Percentiles rank a stretch among this genome's conserved stretches.
phyloP scores from a whole-genome alignment of 2,888 invertebrate species.

The Candidula unifasciata region DNA sequence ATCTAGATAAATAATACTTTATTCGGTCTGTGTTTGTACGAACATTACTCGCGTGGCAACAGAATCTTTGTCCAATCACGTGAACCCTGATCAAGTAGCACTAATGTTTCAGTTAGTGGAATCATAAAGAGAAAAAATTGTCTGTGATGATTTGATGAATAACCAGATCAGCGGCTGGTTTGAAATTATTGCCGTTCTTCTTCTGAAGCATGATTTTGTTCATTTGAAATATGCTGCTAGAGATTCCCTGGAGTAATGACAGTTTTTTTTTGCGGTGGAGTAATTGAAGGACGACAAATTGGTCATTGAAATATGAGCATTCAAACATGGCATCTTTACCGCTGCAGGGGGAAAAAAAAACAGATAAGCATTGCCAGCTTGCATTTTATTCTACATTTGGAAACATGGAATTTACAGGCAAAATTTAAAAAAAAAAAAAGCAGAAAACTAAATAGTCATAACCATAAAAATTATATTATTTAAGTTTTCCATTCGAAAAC shows the following conservation, averaged over 20 bases:
- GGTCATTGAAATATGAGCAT: slow-evolving; percentile 25
- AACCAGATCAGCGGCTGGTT: slow-evolving; percentile 14
- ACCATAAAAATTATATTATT: too few relatives aligned
- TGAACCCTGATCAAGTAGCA: background rate
- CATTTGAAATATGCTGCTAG: slow-evolving; percentile 31
- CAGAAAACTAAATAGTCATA: too few relatives aligned
- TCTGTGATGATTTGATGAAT: slow-evolving; percentile 13
- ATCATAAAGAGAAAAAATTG: background rate
- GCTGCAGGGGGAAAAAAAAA: background rate
- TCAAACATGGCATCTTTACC: background rate
- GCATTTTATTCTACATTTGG: background rate
- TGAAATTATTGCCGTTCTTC: slow-evolving; percentile 39
- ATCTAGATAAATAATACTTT: slow-evolving; percentile 6
- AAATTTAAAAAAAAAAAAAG: too few relatives aligned
- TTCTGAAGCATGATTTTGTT: slow-evolving; percentile 34
- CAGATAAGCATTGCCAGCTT: slow-evolving; percentile 19
- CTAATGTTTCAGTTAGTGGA: slow-evolving; percentile 2
- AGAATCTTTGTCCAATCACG: slow-evolving; percentile 11
- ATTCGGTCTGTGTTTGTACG: slow-evolving; percentile 13
- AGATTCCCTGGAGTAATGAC: slow-evolving; percentile 27
- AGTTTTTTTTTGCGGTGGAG: slow-evolving; percentile 9
- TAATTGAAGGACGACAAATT: slow-evolving; percentile 42
- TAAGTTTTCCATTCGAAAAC: too few relatives aligned
- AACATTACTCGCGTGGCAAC: background rate
- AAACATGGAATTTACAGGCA: too few relatives aligned